Evolutionary conservation across 2,797 vertebrate species (phyloP), one percentile per base, ranked within the genome.

Genomic region (Hephaestus fuliginosus): DNA sequence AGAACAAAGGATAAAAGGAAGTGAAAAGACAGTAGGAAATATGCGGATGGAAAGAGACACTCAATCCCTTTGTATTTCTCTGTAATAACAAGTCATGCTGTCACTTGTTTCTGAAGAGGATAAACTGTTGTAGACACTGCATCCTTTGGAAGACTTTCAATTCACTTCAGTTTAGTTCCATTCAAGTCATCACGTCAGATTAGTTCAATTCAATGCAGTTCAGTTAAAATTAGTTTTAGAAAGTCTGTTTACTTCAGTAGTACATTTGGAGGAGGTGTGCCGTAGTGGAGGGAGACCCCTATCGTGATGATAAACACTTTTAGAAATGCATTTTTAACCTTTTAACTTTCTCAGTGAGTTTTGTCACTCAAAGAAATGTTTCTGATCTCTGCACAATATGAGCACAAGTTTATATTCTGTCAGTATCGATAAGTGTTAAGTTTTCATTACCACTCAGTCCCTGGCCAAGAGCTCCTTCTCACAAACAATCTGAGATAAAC

Each of bases 71-170:
- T 80, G 61, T 78, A 3, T 75, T 63, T 55, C 65, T 74, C 46
- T 70, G 56, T 55, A 69, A 80, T 69, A 76, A 62, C 66, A 70
- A 51, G 67, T 82, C 55, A 61, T 2, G 20, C 61, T 51, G 68
- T 81, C 74, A 41, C 44, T 41, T 66, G 25, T 76, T 77, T 55
- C 48, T 73, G 48, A 64, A 22, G 74, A 75, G 5, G 51, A 83
- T 83, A 73, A 78, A 85, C 75, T 80, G 33, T 13, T 72, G 69
- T 74, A 86, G 58, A 81, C 57, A 52, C 25, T 49, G 57, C 61
- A 55, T 80, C 25, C 36, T 30, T 73, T 55, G 33, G 65, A 84
- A 43, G n/a, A 74, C 69, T 76, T 69, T 71, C 49, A 75, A 3
- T 71, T 64, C 18, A 65, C 13, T 64, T 70, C 17, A 60, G 7